Base-by-base conservation (phyloP, 2,113 vertebrate species). In the Lucifuga dentata region DNA sequence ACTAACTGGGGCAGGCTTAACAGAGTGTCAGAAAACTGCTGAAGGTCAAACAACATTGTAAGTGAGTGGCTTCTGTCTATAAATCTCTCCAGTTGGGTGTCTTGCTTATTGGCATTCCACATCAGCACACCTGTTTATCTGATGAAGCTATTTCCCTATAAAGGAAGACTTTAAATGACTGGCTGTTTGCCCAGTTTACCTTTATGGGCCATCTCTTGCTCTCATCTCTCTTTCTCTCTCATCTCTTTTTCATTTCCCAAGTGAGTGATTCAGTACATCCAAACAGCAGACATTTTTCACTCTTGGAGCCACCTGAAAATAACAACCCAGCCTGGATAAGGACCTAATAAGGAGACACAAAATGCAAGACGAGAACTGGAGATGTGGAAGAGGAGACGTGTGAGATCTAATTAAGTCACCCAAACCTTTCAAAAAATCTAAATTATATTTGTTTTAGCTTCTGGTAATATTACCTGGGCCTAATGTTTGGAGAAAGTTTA, bases 181-280 rank as follows among this genome's bases (percentile, higher is more conserved):
- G 90, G 91, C 82, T 32, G 59, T 69, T 85, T 68, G 83, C 86
- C 87, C 81, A 84, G 84, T 82, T 86, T 90, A 85, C 88, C 86
- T 90, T 91, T 92, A 92, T 90, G 83, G 87, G 74, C 84, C 73
- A 79, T 89, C 81, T 82, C 81, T 86, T 56, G 51, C 84, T 86
- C 74, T 77, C 78, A 73, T 84, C 73, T 81, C 41, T 74, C 80
- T 83, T 72, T 85, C 69, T 73, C 8, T 41, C 62, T 78, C 74
- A 67, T 84, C 73, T 83, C 48, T 86, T 88, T 86, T 91, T 90
- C 84, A 91, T 91, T 88, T 92, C 89, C 92, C 89, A 87, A 88
- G 90, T 82, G 90, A 80, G 85, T 83, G 69, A 78, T 92, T 85
- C 70, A 76, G 84, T 81, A 80, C 55, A 73, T 83, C 16, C 49